Percentiles rank a stretch among this genome's conserved stretches.
phyloP scores from a whole-genome alignment of 2,888 invertebrate genomes.

The Sphaerophoria rueppellii region DNA sequence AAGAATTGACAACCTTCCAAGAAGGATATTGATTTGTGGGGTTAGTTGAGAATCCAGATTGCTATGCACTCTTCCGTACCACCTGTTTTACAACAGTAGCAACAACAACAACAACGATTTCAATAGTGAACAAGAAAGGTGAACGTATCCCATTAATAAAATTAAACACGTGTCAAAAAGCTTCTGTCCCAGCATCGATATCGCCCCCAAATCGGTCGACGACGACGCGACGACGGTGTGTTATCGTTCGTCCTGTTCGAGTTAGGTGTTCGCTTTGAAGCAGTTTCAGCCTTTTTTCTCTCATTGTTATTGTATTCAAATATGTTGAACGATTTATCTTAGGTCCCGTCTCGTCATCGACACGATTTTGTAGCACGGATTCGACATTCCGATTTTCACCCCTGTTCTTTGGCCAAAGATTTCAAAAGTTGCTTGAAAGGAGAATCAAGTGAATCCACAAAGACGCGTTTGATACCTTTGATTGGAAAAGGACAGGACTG shows the following conservation, averaged over 20 bases:
- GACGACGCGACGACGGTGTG: too few species aligned
- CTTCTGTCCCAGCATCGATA: slow-evolving; percentile 69
- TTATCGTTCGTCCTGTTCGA: background rate
- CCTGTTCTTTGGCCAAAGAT: slow-evolving; percentile 35
- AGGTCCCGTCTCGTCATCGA: slow-evolving; percentile 46
- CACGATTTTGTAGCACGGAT: slow-evolving; percentile 59
- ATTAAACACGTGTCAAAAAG: slow-evolving; percentile 75
- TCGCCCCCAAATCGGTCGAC: slow-evolving; percentile 11
- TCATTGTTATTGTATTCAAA: slow-evolving; percentile 71
- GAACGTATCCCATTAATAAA: slow-evolving; percentile 74
- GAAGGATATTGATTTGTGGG: slow-evolving; percentile 61
- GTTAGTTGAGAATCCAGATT: background rate
- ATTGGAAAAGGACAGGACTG: slow-evolving; percentile 5
- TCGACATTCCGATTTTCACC: slow-evolving; percentile 32
- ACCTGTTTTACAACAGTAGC: slow-evolving; percentile 14
- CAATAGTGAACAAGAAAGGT: slow-evolving; percentile 43
- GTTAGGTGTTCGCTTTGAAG: background rate
- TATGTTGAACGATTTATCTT: slow-evolving; percentile 72
- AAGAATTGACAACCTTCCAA: slow-evolving; percentile 47
- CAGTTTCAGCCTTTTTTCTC: slow-evolving; percentile 3
- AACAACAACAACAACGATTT: background rate
- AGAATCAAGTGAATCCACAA: background rate
- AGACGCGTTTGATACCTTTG: slow-evolving; percentile 14
- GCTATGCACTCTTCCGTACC: slow-evolving; percentile 8
- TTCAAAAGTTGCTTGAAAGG: slow-evolving; percentile 11